These are phyloP conservation scores for Drosophila obscura DNA, from an alignment of 1,140 invertebrate species.

Conservation along the genomic window DNA sequence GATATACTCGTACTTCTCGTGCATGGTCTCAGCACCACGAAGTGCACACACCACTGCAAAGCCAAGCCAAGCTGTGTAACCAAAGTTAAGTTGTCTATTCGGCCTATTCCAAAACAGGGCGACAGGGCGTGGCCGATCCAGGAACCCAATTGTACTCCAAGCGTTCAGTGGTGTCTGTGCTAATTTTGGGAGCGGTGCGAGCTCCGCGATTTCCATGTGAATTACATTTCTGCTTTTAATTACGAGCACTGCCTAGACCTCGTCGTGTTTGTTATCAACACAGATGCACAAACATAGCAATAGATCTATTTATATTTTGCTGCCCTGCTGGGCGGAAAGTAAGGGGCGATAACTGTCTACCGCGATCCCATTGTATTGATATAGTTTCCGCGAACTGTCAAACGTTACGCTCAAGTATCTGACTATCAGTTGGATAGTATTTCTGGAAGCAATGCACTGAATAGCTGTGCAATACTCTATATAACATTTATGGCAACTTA, in stretches of 20 bases:
- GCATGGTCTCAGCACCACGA: too few species aligned
- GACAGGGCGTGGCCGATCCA: conserved; percentile 3
- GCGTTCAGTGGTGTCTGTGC: conserved; percentile 9
- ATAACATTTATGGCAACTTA: too few species aligned
- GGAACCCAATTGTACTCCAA: conserved; percentile 8
- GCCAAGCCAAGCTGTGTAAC: conserved; percentile 34
- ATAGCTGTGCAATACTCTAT: too few species aligned
- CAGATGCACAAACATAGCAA: not conserved
- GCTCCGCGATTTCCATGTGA: conserved; percentile 2
- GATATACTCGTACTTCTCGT: not conserved
- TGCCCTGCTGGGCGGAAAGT: conserved; percentile 9
- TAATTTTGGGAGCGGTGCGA: conserved; percentile 11
- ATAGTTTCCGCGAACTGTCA: conserved; percentile 9
- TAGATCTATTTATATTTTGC: conserved; percentile 12
- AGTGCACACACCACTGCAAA: conserved; percentile 24
- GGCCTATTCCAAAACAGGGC: conserved; percentile 15
- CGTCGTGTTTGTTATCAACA: conserved; percentile 13
- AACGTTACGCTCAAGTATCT: not conserved
- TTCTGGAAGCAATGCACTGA: too few species aligned
- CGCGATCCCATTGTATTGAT: conserved; percentile 17
- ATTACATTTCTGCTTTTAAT: not conserved
- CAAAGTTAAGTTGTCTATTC: not conserved
- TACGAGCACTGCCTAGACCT: not conserved
- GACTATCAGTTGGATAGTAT: not conserved
- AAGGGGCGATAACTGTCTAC: conserved; percentile 34